Evolutionary conservation across 2,888 invertebrate species (phyloP), one percentile per base, ranked within the genome.

Genomic region (Strigamia crassipes): DNA sequence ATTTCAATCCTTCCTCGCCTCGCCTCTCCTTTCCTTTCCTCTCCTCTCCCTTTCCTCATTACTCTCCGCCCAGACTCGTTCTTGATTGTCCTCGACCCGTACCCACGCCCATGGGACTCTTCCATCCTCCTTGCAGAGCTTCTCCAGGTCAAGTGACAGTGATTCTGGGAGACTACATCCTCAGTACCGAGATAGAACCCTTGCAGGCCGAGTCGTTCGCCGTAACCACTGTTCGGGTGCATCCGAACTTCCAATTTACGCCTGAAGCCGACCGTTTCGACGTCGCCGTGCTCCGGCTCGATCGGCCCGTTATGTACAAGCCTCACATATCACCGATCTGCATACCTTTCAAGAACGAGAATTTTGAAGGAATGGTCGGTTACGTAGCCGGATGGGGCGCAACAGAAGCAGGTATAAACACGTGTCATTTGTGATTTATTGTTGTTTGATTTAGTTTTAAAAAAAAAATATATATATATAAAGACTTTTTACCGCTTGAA

Each of bases 161-260:
- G 81, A 96, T 96, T 0, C 90, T 95, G 0, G 95, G 96, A 1
- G 96, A 96, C 88, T 96, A 96, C 89, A 95, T 96, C 85, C 95
- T 96, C 86, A 96, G 96, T 89, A 96, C 96, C 0, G 96, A 96
- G 0, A 93, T 94, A 5, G 96, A 96, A 87, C 94, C 96, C 0
- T 89, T 96, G 82, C 96, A 96, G 0, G 96, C 96, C 0, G 95
- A 96, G 86, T 96, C 96, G 0, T 96, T 96, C 86, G 95, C 96
- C 41, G 96, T 96, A n/a, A 90, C 94, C 73, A 92, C 93, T 85
- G 96, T 96, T 84, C 92, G 94, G 87, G 93, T 96, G 31, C 96
- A 96, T 88, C 96, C 96, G 0, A 93, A 95, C 87, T 94, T 94
- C 89, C 94, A 94, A 89, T 96, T 96, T 88, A 96, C 96, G 0